These are phyloP conservation scores for Aramus guarauna DNA, from an alignment of 2,113 vertebrate species.

Conservation along the genomic window DNA sequence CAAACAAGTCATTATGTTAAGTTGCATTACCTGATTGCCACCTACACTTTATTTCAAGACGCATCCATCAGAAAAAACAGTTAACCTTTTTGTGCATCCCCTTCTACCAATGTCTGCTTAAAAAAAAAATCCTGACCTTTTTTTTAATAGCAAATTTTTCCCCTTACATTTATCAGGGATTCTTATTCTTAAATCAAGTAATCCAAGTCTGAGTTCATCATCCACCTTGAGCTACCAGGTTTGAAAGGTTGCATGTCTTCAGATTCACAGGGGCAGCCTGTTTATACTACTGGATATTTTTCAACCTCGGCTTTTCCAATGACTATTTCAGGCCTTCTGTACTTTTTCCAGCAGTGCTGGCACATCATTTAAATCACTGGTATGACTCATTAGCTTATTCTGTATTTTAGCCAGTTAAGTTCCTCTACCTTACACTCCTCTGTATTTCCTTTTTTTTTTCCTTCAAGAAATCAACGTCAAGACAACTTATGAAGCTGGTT, in stretches of 20 bases:
- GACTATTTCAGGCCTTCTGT: not conserved
- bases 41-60: not conserved
- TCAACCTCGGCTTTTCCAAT: not conserved
- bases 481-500: not conserved
- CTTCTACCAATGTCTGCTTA: not conserved
- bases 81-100: not conserved
- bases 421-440: not conserved
- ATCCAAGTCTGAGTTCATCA: not conserved
- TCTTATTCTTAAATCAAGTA: not conserved
- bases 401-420: not conserved
- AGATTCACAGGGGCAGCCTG: not conserved
- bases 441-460: not conserved
- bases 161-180: not conserved
- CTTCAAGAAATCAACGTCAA: not conserved
- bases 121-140: not conserved
- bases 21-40: not conserved
- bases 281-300: not conserved
- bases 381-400: slow-evolving; percentile 10
- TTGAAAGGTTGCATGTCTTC: not conserved
- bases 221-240: not conserved
- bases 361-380: not conserved
- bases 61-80: not conserved
- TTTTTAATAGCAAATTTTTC: not conserved
- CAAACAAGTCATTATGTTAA: not conserved
- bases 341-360: not conserved